Evolutionary conservation across 1,140 invertebrate genomes (phyloP), one percentile per base, ranked within the genome.

Genomic region (Drosophila lini): DNA sequence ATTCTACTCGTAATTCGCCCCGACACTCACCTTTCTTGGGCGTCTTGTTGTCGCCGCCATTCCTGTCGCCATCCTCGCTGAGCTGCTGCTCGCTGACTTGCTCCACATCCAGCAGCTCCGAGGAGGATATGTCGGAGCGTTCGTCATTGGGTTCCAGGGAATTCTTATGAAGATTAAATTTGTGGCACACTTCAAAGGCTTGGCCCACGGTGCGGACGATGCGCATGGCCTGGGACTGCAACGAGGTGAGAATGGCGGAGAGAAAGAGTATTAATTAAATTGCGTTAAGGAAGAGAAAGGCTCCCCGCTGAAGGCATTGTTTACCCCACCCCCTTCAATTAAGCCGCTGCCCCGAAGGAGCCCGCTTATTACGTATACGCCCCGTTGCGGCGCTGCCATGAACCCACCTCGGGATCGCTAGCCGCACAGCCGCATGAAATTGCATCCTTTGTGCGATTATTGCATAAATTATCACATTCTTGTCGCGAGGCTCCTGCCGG

Each of bases 141-240:
- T 95, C 94, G 57, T 95, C 94, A 80, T 95, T 94, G 79, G 94
- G 93, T 81, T 94, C 94, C 78, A 94, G 78, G 91, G 91, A 92
- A 91, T 92, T 92, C 85, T 92, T 92, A 81, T 94, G 78, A 83
- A 94, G 92, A 81, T 96, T 96, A 93, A 97, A 94, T 94, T 99
- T 99, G 95, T 99, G 98, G 94, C 98, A 99, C 90, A 99, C 98
- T 94, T 99, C 98, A 94, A 99, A 99, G 19, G 98, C 98, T 93
- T 99, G 98, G 36, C 98, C 98, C 71, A 99, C 98, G 1, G 98
- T 99, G 84, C 98, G 95, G 41, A 99, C 98, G 78, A 99, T 97
- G 84, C 97, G 94, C 97, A 99, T 98, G 5, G 98, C 98, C 94
- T 99, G 98, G 93, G 96, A 98, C 98, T 99, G 95, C 45, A 94